phyloP scores from a whole-genome alignment of 1,140 invertebrate species.

The Hermetia illucens region DNA sequence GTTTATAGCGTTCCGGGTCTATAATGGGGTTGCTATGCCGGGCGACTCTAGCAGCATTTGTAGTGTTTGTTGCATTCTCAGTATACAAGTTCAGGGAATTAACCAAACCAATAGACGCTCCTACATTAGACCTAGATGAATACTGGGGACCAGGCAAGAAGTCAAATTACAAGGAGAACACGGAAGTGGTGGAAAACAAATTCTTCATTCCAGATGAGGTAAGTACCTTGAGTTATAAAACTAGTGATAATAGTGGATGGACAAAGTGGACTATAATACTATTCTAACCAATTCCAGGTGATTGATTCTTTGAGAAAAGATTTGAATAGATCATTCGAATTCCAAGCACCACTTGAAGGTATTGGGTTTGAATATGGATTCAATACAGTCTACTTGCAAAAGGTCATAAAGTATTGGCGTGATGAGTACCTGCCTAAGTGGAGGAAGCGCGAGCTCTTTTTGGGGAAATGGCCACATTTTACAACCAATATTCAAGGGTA shows the following conservation, averaged over 20 bases:
- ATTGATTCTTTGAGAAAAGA: conserved; percentile 44
- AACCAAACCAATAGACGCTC: conserved; percentile 8
- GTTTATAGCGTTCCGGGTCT: too few species aligned
- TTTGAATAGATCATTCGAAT: conserved; percentile 36
- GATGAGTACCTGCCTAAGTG: conserved; percentile 55
- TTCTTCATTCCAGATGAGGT: conserved; percentile 13
- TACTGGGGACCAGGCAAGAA: conserved; percentile 26
- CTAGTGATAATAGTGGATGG: too few species aligned
- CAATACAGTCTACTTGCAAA: conserved; percentile 48
- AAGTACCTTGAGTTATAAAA: too few species aligned
- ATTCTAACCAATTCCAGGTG: too few species aligned
- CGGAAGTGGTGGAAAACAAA: conserved; percentile 15
- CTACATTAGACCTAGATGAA: conserved; percentile 17
- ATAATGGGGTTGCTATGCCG: too few species aligned
- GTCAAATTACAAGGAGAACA: conserved; percentile 16
- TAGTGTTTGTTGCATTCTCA: too few species aligned
- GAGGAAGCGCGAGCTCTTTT: conserved; percentile 42
- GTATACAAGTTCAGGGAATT: too few species aligned
- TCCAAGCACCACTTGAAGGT: conserved; percentile 47
- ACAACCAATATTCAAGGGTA: conserved; percentile 52
- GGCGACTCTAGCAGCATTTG: too few species aligned
- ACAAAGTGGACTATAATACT: too few species aligned
- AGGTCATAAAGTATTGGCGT: conserved; percentile 54
- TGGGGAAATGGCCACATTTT: conserved; percentile 62
- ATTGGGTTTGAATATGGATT: conserved; percentile 64